A percentile compares a stretch with the other conserved stretches of the same genome.
Evolutionary conservation across 2,113 vertebrate species (phyloP).

Genomic region (Polypterus bichir): DNA sequence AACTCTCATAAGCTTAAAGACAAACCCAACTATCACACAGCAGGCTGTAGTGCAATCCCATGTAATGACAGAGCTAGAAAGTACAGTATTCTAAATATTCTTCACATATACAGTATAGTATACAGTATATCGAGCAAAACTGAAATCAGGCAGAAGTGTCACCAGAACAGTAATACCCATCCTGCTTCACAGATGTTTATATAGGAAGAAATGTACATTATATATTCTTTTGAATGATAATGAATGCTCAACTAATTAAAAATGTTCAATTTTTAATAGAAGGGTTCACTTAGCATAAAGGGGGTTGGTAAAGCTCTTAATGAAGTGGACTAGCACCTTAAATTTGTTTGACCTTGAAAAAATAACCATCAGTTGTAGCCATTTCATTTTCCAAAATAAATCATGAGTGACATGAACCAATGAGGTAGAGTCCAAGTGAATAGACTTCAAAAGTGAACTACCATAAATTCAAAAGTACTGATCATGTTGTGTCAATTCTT

Average conservation of each 20-base stretch:
- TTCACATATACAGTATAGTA: slow-evolving; percentile 1
- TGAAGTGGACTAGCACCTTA: no score
- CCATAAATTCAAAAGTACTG: no score
- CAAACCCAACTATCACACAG: neutral
- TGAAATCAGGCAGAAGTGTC: neutral
- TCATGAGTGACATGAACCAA: no score
- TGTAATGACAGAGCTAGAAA: neutral
- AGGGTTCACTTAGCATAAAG: neutral
- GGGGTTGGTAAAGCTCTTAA: no score
- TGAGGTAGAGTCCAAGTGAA: no score
- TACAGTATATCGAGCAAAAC: slow-evolving; percentile 1
- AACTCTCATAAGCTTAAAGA: neutral
- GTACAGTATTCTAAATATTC: neutral
- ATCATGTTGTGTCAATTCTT: no score
- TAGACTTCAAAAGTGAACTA: no score
- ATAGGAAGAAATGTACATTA: neutral
- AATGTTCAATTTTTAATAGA: neutral
- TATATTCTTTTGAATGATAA: neutral
- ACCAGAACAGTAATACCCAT: neutral
- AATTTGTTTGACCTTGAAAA: no score
- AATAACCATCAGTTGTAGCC: no score
- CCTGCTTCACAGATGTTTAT: neutral
- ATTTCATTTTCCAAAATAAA: no score
- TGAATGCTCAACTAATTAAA: neutral
- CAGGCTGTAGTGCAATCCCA: neutral